Evolutionary conservation across 2,888 invertebrate genomes (phyloP), one percentile per base, ranked within the genome.

Genomic region (Mesodorylaimus sp.): DNA sequence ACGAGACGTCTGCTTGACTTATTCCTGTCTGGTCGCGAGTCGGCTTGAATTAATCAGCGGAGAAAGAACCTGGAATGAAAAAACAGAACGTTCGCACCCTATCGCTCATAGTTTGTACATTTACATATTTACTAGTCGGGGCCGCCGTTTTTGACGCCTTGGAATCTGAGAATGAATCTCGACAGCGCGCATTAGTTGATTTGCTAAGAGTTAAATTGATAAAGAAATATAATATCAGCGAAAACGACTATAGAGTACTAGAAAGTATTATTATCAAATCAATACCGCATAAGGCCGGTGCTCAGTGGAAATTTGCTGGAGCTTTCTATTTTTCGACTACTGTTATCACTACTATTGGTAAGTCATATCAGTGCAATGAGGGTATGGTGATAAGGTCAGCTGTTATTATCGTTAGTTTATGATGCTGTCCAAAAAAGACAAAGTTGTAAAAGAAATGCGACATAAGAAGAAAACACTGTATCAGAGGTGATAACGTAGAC

Each of bases 271-370:
- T 95, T 53, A 85, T 87, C 57, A 85, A 88, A 69, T 86, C 85
- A 64, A 89, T 93, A 61, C 95, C 95, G 0, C 91, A 97, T 69
- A 88, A 88, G 68, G 87, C 95, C 1, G 95, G 95, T 0, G 89
- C 89, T 0, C 97, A 97, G 70, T 97, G 97, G 97, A 95, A 95
- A 73, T 97, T 97, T 70, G 87, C 91, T 1, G 95, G 95, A 36
- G 93, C 97, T 56, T 91, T 97, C 48, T 97, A 97, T 71, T 97
- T 97, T 68, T 91, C 93, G 63, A 87, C 91, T 1, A 93, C 93
- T 0, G 91, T 95, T 1, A 89, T 93, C 1, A 93, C 93, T 16
- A 91, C 93, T 77, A 95, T 95, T 61, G 93, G 93, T 66, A 67
- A 70, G 71, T n/a, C n/a, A n/a, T n/a, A n/a, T n/a, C n/a, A n/a